A percentile compares a stretch with the other conserved stretches of the same genome.
phyloP scores from a whole-genome alignment of 2,888 invertebrate species.

The Phorcus lineatus region DNA sequence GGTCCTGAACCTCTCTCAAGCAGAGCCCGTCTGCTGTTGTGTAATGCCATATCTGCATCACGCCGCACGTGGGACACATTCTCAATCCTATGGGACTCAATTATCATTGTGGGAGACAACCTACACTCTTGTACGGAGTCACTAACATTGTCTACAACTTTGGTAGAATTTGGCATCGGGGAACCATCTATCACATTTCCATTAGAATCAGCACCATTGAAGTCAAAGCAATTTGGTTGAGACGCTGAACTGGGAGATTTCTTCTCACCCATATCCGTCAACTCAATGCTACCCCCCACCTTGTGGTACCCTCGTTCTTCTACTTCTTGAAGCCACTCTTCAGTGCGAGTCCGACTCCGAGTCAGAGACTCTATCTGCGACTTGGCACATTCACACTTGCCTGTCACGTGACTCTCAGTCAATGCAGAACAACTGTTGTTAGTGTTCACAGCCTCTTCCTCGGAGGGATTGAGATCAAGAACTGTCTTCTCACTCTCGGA shows the following conservation, averaged over 20 bases:
- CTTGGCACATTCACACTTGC: background rate
- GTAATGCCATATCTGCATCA: background rate
- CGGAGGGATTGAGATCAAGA: conserved; percentile 22
- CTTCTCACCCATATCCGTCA: background rate
- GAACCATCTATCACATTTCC: background rate
- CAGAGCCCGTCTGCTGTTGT: background rate
- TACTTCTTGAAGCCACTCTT: background rate
- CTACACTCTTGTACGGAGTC: conserved; percentile 43
- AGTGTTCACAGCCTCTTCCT: background rate
- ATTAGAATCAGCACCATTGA: background rate
- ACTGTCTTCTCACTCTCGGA: conserved; percentile 50
- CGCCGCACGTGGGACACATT: conserved; percentile 50
- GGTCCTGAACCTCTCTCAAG: background rate
- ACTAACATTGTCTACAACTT: conserved; percentile 1
- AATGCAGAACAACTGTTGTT: background rate
- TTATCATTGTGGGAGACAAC: conserved; percentile 48
- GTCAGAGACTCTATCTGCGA: background rate
- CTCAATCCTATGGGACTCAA: conserved; percentile 51
- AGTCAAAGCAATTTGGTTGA: background rate
- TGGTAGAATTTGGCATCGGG: background rate
- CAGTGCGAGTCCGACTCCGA: background rate
- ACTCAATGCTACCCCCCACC: conserved; percentile 19
- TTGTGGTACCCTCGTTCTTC: background rate
- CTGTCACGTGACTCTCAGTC: background rate
- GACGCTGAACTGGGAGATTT: background rate